Evolutionary conservation across 2,888 invertebrate genomes (phyloP), one percentile per base, ranked within the genome.

Genomic region (Incurvaria masculella): DNA sequence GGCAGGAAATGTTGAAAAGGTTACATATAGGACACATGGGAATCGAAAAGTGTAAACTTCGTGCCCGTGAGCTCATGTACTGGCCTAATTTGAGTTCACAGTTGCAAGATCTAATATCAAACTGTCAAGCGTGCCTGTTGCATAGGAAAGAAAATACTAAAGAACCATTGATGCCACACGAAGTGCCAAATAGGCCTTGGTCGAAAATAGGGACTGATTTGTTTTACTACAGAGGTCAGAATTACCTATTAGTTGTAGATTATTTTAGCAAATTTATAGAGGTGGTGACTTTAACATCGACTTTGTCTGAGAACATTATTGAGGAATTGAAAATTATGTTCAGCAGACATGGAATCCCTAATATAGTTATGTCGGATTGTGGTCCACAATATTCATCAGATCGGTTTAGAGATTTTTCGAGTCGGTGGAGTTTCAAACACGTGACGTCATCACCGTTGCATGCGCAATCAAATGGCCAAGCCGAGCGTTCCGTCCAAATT

Each of bases 21-120:
- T 45, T 51, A 21, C 56, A 56, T 44, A 20, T 48, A n/a, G 52
- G 55, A n/a, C 54, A 56, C 46, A 21, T 54, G 14, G 53, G 56
- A 2, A 11, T 53, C 3, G 55, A 54, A 41, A 57, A 55, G 47
- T 52, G 51, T 20, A 50, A 50, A 26, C 39, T 54, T 19, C 47
- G 53, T n/a, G 52, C 54, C 2, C 20, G 51, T 6, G 55, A 55
- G 48, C 47, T 50, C 21, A 50, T 55, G 43, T 57, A 48, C 48
- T 56, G 55, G 55, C 55, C 57, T 2, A 48, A 51, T 42, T 52
- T 55, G 16, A 52, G 46, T 19, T 23, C 49, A 8, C 51, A 56
- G n/a, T 33, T 55, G 45, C 21, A 51, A 14, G 50, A 55, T 45
- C 47, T 43, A 23, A 38, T 40, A 17, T 52, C 45, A 16, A 33